A percentile compares a stretch with the other conserved stretches of the same genome.
Conservation (phyloP, 1,140 invertebrate genomes). For the Caenorhabditis latens region DNA sequence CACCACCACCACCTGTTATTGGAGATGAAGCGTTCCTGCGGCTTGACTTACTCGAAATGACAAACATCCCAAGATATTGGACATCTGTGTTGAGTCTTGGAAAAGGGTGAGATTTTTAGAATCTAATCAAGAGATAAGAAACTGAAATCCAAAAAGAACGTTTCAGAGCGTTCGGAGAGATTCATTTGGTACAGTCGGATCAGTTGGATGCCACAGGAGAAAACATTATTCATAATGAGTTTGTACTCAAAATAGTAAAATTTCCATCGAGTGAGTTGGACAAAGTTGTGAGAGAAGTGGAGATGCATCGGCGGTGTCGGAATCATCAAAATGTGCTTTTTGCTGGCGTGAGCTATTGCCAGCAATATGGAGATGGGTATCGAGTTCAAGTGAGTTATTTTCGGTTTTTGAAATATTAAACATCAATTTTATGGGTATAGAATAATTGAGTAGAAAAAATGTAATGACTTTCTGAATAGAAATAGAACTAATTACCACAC, state of each 20-base stretch:
- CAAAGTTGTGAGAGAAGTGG: not conserved
- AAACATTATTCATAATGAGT: not conserved
- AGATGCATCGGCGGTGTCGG: not conserved
- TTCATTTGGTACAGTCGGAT: conserved; percentile 3
- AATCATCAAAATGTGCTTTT: not conserved
- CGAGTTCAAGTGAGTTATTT: conserved; percentile 15
- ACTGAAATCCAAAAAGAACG: not conserved
- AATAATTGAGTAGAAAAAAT: too few species aligned
- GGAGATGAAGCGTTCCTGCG: too few species aligned
- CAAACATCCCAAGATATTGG: too few species aligned
- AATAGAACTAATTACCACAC: too few species aligned
- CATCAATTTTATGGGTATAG: too few species aligned
- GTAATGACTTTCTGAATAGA: too few species aligned
- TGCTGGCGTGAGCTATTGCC: not conserved
- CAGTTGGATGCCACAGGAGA: not conserved
- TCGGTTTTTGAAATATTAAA: too few species aligned
- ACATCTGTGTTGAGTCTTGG: too few species aligned
- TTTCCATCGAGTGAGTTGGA: not conserved
- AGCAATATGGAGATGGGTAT: not conserved
- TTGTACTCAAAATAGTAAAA: not conserved
- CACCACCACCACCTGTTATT: too few species aligned
- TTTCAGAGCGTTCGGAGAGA: conserved; percentile 5
- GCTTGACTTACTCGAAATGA: too few species aligned
- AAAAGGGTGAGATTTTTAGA: not conserved
- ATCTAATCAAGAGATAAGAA: not conserved